phyloP scores from a whole-genome alignment of 2,113 vertebrate species.

The Baryphthengus martii region DNA sequence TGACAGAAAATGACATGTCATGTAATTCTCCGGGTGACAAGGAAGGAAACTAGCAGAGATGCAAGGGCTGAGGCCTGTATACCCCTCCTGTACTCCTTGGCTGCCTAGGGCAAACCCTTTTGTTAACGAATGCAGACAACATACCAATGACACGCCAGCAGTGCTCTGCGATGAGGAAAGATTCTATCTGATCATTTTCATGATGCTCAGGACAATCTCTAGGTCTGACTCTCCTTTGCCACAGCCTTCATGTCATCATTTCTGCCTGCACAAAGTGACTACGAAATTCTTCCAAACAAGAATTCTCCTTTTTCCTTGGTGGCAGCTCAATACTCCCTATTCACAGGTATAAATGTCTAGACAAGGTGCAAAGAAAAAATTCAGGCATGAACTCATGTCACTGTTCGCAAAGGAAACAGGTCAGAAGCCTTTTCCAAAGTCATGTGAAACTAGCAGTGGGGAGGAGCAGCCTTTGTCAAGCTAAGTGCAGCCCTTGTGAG shows the following conservation, averaged over 20 bases:
- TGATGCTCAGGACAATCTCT: background rate
- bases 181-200: background rate
- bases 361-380: background rate
- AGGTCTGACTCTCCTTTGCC: background rate
- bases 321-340: background rate
- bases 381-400: background rate
- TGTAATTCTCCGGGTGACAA: conserved; percentile 28
- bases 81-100: background rate
- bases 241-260: background rate
- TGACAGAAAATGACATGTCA: conserved; percentile 51
- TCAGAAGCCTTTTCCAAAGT: background rate
- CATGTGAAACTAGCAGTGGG: background rate
- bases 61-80: background rate
- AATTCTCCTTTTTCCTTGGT: background rate
- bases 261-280: background rate
- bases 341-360: background rate
- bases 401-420: background rate
- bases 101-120: background rate
- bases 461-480: background rate
- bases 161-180: background rate
- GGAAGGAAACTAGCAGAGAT: background rate
- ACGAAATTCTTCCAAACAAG: background rate
- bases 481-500: background rate
- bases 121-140: background rate
- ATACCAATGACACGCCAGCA: background rate